A percentile compares a stretch with the other conserved stretches of the same genome.
Conservation (phyloP, 1,140 invertebrate species). For the Physella acuta region DNA sequence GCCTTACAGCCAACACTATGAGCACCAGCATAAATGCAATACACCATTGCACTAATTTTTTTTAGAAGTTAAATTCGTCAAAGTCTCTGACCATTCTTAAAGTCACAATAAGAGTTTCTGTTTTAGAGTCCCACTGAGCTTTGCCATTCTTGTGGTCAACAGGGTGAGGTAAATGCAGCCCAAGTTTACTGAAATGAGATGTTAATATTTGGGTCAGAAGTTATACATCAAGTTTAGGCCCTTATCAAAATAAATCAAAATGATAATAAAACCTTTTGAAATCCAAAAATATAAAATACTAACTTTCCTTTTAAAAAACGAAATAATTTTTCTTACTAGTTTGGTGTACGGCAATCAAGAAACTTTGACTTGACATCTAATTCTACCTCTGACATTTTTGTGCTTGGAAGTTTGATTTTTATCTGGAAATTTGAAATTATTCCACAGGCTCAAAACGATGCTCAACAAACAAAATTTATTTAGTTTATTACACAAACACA, state of each 20-base stretch:
- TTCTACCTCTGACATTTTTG: slow-evolving; percentile 69
- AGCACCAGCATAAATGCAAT: too few species aligned
- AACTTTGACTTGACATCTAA: slow-evolving; percentile 72
- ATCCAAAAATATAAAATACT: too few species aligned
- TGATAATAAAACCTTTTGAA: not conserved
- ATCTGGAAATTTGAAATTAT: slow-evolving; percentile 2
- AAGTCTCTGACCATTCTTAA: slow-evolving; percentile 74
- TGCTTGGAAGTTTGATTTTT: slow-evolving; percentile 57
- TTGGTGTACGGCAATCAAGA: slow-evolving; percentile 68
- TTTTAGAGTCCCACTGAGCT: slow-evolving; percentile 76
- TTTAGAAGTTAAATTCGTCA: slow-evolving; percentile 76
- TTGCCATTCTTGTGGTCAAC: slow-evolving; percentile 77
- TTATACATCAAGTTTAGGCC: too few species aligned
- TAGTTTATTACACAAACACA: not conserved
- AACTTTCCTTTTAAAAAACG: too few species aligned
- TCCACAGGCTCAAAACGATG: not conserved
- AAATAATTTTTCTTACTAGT: too few species aligned
- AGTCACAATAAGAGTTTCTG: slow-evolving; percentile 70
- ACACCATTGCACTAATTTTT: too few species aligned
- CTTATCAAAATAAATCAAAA: not conserved
- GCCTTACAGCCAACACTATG: too few species aligned
- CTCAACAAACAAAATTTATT: not conserved
- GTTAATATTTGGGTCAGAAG: too few species aligned
- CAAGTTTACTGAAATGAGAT: slow-evolving; percentile 62
- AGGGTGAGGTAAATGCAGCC: slow-evolving; percentile 75